Conservation (phyloP, 2,113 vertebrate genomes). For the Sminthopsis crassicaudata region DNA sequence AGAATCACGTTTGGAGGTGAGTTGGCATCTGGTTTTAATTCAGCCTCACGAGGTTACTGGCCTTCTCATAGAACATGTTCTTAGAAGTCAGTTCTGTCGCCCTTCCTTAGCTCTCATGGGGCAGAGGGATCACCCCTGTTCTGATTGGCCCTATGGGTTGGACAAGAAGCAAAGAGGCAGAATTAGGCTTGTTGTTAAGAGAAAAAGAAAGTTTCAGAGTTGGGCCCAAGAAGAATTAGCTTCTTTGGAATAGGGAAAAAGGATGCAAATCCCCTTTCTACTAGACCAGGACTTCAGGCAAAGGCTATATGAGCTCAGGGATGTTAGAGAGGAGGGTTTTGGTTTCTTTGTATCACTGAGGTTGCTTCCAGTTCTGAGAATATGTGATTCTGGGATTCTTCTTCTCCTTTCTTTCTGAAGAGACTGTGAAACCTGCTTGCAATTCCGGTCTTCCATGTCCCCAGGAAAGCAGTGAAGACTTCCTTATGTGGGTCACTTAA, state of each 20-base stretch:
- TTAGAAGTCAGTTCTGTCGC: neutral
- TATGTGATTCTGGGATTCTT: neutral
- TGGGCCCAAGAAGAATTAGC: neutral
- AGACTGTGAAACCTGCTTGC: neutral
- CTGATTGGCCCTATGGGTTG: neutral
- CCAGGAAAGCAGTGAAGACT: neutral
- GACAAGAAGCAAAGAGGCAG: neutral
- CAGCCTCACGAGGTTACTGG: neutral
- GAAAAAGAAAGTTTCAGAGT: neutral
- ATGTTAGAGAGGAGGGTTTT: neutral
- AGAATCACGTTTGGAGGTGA: neutral
- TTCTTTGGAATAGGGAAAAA: neutral
- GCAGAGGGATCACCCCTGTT: neutral
- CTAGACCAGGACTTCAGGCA: neutral
- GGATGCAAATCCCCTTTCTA: neutral
- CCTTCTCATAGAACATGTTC: neutral
- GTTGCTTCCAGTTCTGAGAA: neutral
- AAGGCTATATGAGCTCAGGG: neutral
- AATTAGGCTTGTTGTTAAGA: neutral
- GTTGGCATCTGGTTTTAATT: neutral
- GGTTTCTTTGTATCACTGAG: neutral
- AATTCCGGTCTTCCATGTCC: neutral
- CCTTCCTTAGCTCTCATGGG: neutral
- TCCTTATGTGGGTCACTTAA: constrained; percentile 23
- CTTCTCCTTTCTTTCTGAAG: constrained; percentile 9